These are phyloP conservation scores for Origma solitaria DNA, from an alignment of 2,113 vertebrate genomes.

Conservation along the genomic window DNA sequence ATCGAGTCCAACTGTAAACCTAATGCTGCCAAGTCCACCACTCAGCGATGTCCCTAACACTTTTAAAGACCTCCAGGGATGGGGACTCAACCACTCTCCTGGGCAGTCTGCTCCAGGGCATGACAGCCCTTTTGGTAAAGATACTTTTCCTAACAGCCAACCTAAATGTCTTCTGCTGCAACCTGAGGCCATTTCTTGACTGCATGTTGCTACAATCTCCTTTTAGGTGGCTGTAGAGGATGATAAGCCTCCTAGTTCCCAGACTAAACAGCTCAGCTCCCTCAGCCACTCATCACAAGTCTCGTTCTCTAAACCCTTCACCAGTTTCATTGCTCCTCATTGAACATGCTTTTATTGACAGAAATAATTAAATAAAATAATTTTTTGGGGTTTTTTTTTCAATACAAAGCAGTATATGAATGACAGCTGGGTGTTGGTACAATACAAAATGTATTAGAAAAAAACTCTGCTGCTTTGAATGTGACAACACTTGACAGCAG, in stretches of 20 bases:
- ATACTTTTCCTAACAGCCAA: background rate
- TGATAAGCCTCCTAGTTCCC: background rate
- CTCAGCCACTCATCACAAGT: background rate
- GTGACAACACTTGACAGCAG: background rate
- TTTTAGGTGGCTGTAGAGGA: background rate
- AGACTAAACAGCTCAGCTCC: background rate
- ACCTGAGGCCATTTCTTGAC: accelerated
- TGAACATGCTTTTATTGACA: background rate
- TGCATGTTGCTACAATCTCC: background rate
- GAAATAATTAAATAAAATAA: too few species aligned
- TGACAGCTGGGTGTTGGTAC: background rate
- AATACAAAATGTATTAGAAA: background rate
- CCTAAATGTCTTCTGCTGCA: background rate
- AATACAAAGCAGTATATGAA: background rate
- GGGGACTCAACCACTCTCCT: background rate
- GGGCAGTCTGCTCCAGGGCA: background rate
- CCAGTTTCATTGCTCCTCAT: background rate
- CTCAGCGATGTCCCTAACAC: background rate
- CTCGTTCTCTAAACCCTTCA: background rate
- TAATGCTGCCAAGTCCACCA: background rate
- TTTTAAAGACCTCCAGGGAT: background rate
- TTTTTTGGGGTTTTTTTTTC: background rate
- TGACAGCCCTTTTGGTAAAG: background rate
- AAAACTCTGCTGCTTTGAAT: background rate
- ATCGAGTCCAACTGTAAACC: background rate